A percentile compares a stretch with the other conserved stretches of the same genome.
These are phyloP conservation scores for Chloroceryle amazona DNA, from an alignment of 2,797 vertebrate species.

Conservation along the genomic window DNA sequence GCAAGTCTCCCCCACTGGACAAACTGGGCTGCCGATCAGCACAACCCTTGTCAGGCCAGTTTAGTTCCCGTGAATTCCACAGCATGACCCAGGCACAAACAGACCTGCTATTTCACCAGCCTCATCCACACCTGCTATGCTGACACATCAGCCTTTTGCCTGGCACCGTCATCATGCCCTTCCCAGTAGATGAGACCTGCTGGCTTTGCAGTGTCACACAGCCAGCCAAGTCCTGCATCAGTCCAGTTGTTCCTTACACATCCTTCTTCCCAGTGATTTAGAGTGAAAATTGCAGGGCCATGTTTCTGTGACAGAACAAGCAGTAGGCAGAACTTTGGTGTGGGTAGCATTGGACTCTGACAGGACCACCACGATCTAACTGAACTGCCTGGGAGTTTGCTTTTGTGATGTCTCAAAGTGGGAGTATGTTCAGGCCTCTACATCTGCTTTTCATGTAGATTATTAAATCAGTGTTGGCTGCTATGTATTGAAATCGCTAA, in stretches of 20 bases:
- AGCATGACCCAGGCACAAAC: background rate
- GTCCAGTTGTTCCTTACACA: background rate
- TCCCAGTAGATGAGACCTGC: background rate
- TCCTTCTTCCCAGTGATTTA: background rate
- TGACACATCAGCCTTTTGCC: accelerated
- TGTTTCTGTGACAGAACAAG: background rate
- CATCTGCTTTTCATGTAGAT: background rate
- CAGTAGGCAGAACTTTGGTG: background rate
- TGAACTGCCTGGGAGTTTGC: background rate
- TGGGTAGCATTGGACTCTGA: background rate
- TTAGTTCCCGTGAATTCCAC: background rate
- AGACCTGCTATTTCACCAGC: background rate
- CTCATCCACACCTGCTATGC: background rate
- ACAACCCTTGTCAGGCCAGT: background rate
- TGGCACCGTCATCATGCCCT: accelerated
- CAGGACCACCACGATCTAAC: background rate
- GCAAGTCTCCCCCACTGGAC: background rate
- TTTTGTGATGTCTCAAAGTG: background rate
- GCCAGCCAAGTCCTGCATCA: background rate
- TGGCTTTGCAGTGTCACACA: accelerated
- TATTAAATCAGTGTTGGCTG: background rate
- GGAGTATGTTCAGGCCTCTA: background rate
- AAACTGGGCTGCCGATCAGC: background rate
- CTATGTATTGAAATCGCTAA: background rate
- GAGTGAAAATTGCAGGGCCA: background rate